phyloP scores from a whole-genome alignment of 2,113 vertebrate species.

The Copsychus sechellarum region DNA sequence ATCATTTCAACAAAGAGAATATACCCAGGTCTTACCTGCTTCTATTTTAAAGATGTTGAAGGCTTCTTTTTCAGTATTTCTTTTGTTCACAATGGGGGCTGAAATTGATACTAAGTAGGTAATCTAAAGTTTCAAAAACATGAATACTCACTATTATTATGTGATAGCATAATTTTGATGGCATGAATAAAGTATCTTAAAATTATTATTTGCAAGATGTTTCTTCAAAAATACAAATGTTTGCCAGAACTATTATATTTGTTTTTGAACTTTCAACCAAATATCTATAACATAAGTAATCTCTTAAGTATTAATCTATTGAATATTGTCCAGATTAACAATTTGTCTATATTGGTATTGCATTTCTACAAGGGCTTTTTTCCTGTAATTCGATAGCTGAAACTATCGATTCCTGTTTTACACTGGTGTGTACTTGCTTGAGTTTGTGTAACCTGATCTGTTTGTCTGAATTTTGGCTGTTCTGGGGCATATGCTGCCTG shows the following conservation, averaged over 20 bases:
- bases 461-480: background rate
- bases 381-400: conserved; percentile 12
- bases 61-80: background rate
- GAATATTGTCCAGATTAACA: background rate
- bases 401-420: background rate
- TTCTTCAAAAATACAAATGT: background rate
- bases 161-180: background rate
- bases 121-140: background rate
- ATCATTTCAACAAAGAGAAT: background rate
- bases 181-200: background rate
- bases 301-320: background rate
- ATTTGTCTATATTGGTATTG: background rate
- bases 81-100: background rate
- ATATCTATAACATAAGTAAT: background rate
- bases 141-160: background rate
- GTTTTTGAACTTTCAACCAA: background rate
- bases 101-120: background rate
- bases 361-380: background rate
- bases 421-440: background rate
- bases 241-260: background rate
- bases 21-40: background rate
- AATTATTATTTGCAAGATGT: background rate
- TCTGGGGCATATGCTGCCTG: background rate
- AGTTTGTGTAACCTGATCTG: background rate
- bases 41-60: background rate